Conservation (phyloP, 2,888 invertebrate species). For the Acanthopleura granulata region DNA sequence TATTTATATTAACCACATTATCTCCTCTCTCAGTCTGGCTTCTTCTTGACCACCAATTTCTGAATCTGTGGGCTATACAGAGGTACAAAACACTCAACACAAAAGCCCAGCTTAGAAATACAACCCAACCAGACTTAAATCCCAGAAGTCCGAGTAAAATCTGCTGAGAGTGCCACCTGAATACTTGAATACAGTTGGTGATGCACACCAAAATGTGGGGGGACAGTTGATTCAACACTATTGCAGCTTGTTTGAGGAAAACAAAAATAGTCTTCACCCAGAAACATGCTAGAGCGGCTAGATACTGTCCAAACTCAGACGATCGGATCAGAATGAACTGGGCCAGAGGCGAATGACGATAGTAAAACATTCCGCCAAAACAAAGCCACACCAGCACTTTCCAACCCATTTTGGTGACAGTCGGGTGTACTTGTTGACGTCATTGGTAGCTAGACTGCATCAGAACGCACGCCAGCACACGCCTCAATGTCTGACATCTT, state of each 20-base stretch:
- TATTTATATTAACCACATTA: not conserved
- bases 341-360: not conserved
- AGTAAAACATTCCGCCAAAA: not conserved
- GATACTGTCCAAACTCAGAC: not conserved
- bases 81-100: not conserved
- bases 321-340: not conserved
- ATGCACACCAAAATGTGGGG: not conserved
- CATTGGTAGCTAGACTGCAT: no score
- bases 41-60: no score
- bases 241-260: not conserved
- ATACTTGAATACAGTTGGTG: not conserved
- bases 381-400: no score
- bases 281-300: not conserved
- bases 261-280: not conserved
- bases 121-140: not conserved
- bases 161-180: not conserved
- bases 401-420: no score
- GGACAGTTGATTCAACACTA: not conserved
- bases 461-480: no score
- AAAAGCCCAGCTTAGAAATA: not conserved
- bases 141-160: not conserved
- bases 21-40: not conserved
- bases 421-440: no score
- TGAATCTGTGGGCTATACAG: not conserved
- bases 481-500: no score